Evolutionary conservation across 2,113 vertebrate species (phyloP).

Genomic region (human (Homo sapiens)): DNA sequence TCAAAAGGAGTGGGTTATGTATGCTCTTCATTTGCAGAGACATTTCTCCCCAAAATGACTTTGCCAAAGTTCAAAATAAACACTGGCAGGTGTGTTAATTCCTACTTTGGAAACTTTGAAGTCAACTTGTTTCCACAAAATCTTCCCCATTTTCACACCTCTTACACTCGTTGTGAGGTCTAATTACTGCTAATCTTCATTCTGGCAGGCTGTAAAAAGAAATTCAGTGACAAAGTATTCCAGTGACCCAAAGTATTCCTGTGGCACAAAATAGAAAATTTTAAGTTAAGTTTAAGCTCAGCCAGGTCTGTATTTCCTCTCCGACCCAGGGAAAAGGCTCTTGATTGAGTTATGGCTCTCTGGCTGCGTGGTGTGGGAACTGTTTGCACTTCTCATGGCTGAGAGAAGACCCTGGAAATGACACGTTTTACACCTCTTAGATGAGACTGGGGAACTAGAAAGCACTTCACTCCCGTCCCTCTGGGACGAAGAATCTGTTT

Average conservation of each 20-base stretch:
- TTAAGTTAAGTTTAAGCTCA: neutral
- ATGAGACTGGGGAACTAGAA: slow-evolving; percentile 75
- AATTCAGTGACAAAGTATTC: neutral
- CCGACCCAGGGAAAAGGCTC: neutral
- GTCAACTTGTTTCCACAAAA: neutral
- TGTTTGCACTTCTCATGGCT: neutral
- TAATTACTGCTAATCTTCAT: neutral
- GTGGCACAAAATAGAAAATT: neutral
- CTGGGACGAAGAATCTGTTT: slow-evolving; percentile 94
- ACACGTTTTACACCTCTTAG: slow-evolving; percentile 53
- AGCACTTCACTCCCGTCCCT: slow-evolving; percentile 85
- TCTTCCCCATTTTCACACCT: neutral
- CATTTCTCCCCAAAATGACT: neutral
- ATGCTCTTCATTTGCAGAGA: slow-evolving; percentile 11
- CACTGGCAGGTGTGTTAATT: neutral
- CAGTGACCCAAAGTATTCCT: neutral
- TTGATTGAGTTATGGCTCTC: slow-evolving; percentile 1
- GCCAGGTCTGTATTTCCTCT: neutral
- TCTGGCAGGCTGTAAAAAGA: neutral
- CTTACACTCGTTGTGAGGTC: neutral
- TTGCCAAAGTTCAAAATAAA: neutral
- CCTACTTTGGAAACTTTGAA: slow-evolving; percentile 28
- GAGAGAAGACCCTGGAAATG: slow-evolving; percentile 48
- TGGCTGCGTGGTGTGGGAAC: neutral
- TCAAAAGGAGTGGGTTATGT: neutral